phyloP scores from a whole-genome alignment of 2,888 invertebrate species.

The Caradrina kadenii region DNA sequence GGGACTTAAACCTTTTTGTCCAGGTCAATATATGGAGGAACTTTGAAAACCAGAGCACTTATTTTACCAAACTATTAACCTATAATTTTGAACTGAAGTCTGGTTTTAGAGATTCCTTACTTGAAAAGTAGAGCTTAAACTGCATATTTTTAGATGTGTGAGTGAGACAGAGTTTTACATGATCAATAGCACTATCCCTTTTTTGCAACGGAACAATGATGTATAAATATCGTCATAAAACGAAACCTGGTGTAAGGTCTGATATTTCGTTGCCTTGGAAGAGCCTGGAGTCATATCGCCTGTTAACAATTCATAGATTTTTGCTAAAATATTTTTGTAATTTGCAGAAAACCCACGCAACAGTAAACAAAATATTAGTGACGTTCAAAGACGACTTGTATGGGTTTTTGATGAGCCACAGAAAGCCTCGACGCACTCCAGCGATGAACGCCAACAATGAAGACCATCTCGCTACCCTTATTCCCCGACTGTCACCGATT shows the following conservation, averaged over 20 bases:
- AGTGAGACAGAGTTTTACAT: not conserved
- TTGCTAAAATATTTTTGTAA: not conserved
- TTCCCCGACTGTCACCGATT: slow-evolving; percentile 93
- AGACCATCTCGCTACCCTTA: slow-evolving; percentile 84
- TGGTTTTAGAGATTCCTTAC: not conserved
- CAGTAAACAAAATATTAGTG: slow-evolving; percentile 90
- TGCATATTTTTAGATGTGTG: not conserved
- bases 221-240: not conserved
- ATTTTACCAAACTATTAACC: not conserved
- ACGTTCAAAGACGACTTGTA: slow-evolving; percentile 91
- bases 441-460: slow-evolving; percentile 59
- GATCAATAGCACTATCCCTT: not conserved
- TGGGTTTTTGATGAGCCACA: slow-evolving; percentile 84
- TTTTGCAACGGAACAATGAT: not conserved
- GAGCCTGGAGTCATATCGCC: no score
- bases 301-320: no score
- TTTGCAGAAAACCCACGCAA: slow-evolving; percentile 92
- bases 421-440: slow-evolving; percentile 65
- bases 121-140: not conserved
- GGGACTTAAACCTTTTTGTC: no score
- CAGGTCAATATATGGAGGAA: slow-evolving; percentile 89
- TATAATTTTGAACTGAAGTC: not conserved
- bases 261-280: no score
- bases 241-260: no score
- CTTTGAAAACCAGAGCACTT: not conserved